Conservation (phyloP, 2,797 vertebrate species). For the Pelobates cultripes region DNA sequence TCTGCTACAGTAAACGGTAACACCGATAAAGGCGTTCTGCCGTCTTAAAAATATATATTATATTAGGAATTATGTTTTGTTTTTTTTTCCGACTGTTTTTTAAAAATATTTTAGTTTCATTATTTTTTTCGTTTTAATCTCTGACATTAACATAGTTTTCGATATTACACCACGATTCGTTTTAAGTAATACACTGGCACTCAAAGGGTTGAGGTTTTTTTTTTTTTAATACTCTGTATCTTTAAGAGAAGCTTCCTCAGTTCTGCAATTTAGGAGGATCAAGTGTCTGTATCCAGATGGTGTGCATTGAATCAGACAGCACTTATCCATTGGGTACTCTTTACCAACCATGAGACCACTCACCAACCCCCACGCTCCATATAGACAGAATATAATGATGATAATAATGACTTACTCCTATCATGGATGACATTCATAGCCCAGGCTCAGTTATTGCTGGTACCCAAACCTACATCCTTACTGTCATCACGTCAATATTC, state of each 20-base stretch:
- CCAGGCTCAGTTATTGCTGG: too few relatives aligned
- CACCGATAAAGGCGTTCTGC: too few relatives aligned
- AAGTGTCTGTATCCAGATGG: conserved; percentile 81
- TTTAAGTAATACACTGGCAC: not conserved
- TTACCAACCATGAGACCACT: conserved; percentile 24
- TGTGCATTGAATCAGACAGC: conserved; percentile 60
- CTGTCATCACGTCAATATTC: too few relatives aligned
- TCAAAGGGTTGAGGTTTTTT: not conserved
- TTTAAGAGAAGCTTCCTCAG: conserved; percentile 61
- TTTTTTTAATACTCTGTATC: conserved; percentile 23
- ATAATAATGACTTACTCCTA: not conserved
- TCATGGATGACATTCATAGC: too few relatives aligned
- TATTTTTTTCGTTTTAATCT: too few relatives aligned
- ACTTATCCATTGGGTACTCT: conserved; percentile 27
- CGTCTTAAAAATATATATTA: too few relatives aligned
- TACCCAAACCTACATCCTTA: too few relatives aligned
- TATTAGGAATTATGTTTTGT: too few relatives aligned
- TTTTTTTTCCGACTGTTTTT: too few relatives aligned
- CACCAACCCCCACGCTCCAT: conserved; percentile 41
- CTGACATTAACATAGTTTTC: not conserved
- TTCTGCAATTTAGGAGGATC: conserved; percentile 69
- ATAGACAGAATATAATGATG: not conserved
- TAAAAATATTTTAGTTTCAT: too few relatives aligned
- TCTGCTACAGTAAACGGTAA: too few relatives aligned
- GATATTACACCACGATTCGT: too few relatives aligned